Evolutionary conservation across 30 jellyfish, hydroid and myxozoan genomes (phyloP).

Genomic region (Calvadosia cruxmelitensis): DNA sequence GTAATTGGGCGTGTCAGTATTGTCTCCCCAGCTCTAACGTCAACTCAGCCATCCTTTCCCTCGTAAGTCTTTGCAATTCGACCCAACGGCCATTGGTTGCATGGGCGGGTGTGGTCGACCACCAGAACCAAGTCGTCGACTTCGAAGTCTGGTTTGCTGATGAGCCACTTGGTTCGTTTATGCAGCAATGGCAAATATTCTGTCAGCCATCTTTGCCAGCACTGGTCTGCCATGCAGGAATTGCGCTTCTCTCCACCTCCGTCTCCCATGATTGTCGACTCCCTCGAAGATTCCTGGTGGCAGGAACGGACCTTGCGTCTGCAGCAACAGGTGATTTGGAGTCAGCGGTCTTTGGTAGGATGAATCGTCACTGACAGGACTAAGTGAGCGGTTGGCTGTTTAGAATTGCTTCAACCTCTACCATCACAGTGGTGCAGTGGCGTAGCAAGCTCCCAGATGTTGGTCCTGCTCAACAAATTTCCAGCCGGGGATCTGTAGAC

Average conservation of each 20-base stretch:
- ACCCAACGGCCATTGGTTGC: background rate
- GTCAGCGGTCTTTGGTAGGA: background rate
- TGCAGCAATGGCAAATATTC: conserved; percentile 15
- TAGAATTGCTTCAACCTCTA: background rate
- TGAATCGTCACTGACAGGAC: background rate
- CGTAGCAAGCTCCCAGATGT: no score
- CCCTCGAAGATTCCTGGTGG: conserved; percentile 19
- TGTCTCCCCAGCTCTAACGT: background rate
- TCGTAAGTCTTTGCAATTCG: background rate
- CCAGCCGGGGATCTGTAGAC: background rate
- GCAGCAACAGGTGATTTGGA: conserved; percentile 7
- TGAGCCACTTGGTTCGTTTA: conserved; percentile 5
- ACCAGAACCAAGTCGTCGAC: background rate
- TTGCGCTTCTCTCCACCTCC: background rate
- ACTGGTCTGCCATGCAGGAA: conserved; percentile 9
- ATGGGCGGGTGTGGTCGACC: background rate
- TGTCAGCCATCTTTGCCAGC: conserved; percentile 19
- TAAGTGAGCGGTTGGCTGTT: background rate
- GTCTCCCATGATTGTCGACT: background rate
- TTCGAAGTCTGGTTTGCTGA: background rate
- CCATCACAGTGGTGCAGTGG: background rate
- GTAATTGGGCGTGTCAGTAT: background rate
- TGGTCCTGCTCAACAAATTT: background rate
- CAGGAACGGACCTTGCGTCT: conserved; percentile 1
- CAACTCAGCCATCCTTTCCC: background rate